Evolutionary conservation across 2,113 vertebrate species (phyloP), one percentile per base, ranked within the genome.

Genomic region (Physeter macrocephalus): DNA sequence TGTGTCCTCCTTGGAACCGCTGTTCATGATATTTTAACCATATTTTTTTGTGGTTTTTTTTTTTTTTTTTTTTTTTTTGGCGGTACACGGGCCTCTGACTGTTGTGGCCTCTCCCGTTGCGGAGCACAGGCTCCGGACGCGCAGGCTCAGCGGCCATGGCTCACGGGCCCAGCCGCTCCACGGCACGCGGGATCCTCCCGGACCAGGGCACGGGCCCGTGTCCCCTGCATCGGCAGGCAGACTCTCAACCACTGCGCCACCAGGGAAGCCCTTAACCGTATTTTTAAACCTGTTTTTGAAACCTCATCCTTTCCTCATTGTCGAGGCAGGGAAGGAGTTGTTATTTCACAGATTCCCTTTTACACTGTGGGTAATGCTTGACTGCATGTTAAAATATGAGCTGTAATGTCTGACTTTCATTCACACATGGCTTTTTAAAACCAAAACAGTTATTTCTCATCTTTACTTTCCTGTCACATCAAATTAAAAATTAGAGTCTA

Each of bases 401-500:
- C 49, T 82, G 23, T 62, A 27, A 93, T 92, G 36, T 75, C 49
- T 92, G 77, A 64, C 13, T 88, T 94, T 94, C 29, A 84, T 84
- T 92, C 29, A 93, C 10, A 67, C 18, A 57, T 95, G 57, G n/a
- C 54, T 78, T 93, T 95, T 96, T 67, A 67, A 97, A 94, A 78
- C 46, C 21, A 59, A 92, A 67, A 9, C 41, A 86, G 1, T 77
- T 64, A 89, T 61, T 92, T 89, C 36, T 69, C 67, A 66, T 61
- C 18, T 87, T 74, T 96, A 88, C 20, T 95, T 89, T 94, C 5
- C 43, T 87, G 29, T 82, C 21, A 94, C 8, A 8, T 77, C 43
- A 95, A 71, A 88, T 62, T 81, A 80, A 88, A 95, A 89, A 75
- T 64, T 88, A 67, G n/a, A 88, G 4, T 77, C 71, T 75, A 86